Evolutionary conservation across 2,797 vertebrate genomes (phyloP).

Genomic region (Liparis tanakae): DNA sequence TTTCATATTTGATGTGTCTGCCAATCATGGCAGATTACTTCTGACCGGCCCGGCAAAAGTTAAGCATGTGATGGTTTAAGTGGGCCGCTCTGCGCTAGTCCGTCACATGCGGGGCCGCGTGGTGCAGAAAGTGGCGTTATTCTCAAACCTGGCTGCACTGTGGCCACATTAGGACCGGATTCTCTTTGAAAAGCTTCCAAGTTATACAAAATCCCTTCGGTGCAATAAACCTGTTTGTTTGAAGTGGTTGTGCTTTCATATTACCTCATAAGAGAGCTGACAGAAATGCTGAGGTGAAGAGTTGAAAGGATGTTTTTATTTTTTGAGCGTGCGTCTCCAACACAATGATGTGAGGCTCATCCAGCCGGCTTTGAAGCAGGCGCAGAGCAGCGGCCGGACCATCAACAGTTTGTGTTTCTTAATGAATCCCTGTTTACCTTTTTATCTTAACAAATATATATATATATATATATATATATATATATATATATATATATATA

Average conservation of each 20-base stretch:
- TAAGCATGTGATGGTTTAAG: conserved; percentile 64
- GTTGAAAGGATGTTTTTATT: conserved; percentile 45
- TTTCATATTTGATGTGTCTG: conserved; percentile 62
- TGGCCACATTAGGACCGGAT: conserved; percentile 23
- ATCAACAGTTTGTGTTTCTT: conserved; percentile 7
- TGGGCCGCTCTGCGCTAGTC: neutral
- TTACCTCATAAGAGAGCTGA: conserved; percentile 39
- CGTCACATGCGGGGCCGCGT: conserved; percentile 58
- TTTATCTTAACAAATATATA: conserved; percentile 10
- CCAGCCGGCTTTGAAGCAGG: conserved; percentile 1
- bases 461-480: no score
- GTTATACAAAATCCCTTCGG: conserved; percentile 40
- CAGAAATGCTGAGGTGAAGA: conserved; percentile 32
- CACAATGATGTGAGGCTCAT: conserved; percentile 31
- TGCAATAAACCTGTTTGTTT: conserved; percentile 58
- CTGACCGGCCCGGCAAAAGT: conserved; percentile 36
- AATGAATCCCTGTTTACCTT: conserved; percentile 16
- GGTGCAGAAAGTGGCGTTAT: conserved; percentile 20
- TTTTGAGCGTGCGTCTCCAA: conserved; percentile 7
- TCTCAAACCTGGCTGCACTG: conserved; percentile 21
- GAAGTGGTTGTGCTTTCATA: conserved; percentile 61
- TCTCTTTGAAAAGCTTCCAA: conserved; percentile 56
- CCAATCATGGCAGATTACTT: conserved; percentile 60
- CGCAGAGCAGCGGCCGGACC: conserved; percentile 4
- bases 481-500: no score